Evolutionary conservation across 2,797 vertebrate species (phyloP).

Genomic region (Pteronotus mesoamericanus): DNA sequence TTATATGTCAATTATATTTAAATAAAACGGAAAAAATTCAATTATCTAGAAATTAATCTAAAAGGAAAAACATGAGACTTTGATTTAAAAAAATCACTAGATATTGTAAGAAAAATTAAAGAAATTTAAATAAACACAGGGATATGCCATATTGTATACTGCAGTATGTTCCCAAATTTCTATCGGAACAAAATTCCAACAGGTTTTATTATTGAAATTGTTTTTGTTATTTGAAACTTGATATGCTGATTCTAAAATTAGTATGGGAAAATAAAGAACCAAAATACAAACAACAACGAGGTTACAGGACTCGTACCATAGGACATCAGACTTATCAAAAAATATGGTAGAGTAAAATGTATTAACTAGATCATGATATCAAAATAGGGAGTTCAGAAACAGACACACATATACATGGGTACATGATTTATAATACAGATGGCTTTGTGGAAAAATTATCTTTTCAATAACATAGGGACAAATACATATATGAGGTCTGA

Average conservation of each 20-base stretch:
- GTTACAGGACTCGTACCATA: neutral
- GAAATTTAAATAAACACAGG: neutral
- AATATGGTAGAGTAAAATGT: neutral
- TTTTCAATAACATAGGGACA: neutral
- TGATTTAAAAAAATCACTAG: neutral
- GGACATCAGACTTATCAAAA: neutral
- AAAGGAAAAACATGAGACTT: neutral
- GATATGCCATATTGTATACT: neutral
- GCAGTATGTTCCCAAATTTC: neutral
- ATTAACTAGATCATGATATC: neutral
- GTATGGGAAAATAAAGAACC: neutral
- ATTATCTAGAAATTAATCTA: neutral
- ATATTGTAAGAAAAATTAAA: neutral
- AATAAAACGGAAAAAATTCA: neutral
- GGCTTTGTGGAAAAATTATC: neutral
- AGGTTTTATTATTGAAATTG: neutral
- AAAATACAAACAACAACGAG: neutral
- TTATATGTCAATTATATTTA: neutral
- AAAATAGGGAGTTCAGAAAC: neutral
- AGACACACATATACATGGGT: neutral
- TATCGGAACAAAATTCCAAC: neutral
- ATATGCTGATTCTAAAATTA: neutral
- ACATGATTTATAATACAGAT: neutral
- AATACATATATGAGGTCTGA: neutral
- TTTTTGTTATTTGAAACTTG: neutral